phyloP scores from a whole-genome alignment of 1,140 invertebrate species.

The Drosophila grimshawi region DNA sequence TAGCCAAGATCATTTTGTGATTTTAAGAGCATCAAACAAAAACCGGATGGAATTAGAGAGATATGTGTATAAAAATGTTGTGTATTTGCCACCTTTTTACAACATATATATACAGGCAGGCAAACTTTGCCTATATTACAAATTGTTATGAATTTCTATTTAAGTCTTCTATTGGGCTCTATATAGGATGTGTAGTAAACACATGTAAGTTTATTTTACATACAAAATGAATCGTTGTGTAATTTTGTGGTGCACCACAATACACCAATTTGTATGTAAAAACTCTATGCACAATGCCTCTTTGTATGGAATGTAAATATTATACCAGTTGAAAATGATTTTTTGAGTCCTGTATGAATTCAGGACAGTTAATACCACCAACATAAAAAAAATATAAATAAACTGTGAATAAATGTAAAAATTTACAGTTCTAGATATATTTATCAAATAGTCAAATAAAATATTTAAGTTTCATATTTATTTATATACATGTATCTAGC shows the following conservation, averaged over 20 bases:
- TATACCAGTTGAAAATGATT: no score
- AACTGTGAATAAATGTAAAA: no score
- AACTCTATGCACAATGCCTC: neutral
- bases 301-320: neutral
- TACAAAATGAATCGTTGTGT: conserved; percentile 5
- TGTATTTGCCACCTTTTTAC: neutral
- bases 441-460: no score
- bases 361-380: no score
- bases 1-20: conserved; percentile 27
- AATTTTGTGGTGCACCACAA: conserved; percentile 4
- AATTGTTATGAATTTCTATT: conserved; percentile 5
- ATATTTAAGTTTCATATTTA: no score
- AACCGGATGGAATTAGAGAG: conserved; percentile 22
- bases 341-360: no score
- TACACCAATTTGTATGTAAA: neutral
- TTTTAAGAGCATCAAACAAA: conserved; percentile 5
- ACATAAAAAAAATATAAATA: no score
- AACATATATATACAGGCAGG: neutral
- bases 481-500: no score
- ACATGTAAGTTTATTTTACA: neutral
- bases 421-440: no score
- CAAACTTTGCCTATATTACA: conserved; percentile 23
- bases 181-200: neutral
- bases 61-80: conserved; percentile 2
- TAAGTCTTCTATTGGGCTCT: no score